Evolutionary conservation across 2,888 invertebrate species (phyloP), one percentile per base, ranked within the genome.

Genomic region (Peribatodes rhomboidaria): DNA sequence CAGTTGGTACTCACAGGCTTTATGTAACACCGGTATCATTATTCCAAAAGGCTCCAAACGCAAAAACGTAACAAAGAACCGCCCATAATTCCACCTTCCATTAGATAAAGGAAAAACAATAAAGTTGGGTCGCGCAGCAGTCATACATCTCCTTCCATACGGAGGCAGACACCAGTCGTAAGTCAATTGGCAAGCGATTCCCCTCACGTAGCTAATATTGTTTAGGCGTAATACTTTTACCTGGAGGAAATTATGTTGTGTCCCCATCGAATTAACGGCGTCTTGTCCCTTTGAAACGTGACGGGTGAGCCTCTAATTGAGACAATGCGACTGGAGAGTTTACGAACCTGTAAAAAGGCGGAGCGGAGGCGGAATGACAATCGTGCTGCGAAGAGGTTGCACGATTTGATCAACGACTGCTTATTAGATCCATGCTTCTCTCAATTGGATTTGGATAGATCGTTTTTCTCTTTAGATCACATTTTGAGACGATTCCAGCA

Each of bases 191-290:
- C 77, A 75, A 77, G 72, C 75, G 76, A 87, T 87, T 86, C 88
- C 35, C 20, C 77, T 83, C 88, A 88, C 88, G 88, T 88, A 83
- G 65, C 81, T 87, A 87, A 88, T 88, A 88, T 85, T 87, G 87
- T 87, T 87, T 86, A 85, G 80, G 81, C 83, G 84, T 84, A 86
- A 87, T 87, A 87, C 86, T 87, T 86, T 87, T 85, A 87, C 86
- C 88, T 87, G 87, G 72, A 71, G 79, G 79, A 84, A 85, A 87
- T 87, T 84, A 87, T 86, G 79, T 84, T 83, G 82, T 84, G 85
- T 82, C 85, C 80, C 81, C 77, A 67, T 85, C 82, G 84, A 80
- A 86, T 87, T 84, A 86, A 83, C 80, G 81, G 77, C 70, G 70
- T 74, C 75, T 75, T 75, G 75, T 72, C 77, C 72, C 71, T 71